phyloP scores from a whole-genome alignment of 2,797 vertebrate species.

The Peromyscus nudipes region DNA sequence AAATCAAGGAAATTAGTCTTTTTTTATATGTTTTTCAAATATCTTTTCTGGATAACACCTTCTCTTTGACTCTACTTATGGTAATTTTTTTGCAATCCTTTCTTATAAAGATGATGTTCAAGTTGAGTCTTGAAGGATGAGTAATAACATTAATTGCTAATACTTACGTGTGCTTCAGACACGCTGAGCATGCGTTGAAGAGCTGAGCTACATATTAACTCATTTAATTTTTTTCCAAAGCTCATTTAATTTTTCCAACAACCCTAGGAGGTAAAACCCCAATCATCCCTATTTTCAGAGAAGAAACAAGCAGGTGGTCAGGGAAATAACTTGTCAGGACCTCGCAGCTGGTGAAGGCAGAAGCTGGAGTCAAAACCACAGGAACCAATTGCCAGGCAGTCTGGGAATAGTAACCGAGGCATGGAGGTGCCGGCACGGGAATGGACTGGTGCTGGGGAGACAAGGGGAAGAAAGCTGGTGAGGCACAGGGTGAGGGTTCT shows the following conservation, averaged over 20 bases:
- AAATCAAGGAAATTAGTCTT: neutral
- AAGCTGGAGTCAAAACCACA: neutral
- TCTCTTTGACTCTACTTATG: neutral
- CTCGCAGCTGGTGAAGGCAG: neutral
- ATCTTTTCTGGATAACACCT: slow-evolving; percentile 15
- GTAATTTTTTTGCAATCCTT: slow-evolving; percentile 13
- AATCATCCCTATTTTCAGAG: neutral
- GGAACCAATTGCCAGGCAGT: neutral
- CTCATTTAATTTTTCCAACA: neutral
- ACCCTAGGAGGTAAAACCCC: neutral
- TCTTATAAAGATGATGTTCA: slow-evolving; percentile 16
- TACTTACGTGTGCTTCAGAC: neutral
- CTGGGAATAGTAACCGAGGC: neutral
- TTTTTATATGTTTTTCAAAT: neutral
- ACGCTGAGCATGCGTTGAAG: neutral
- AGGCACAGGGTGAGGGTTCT: accelerated
- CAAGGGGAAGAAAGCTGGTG: neutral
- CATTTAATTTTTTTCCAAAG: neutral
- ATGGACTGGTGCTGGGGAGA: neutral
- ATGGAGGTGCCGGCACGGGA: neutral
- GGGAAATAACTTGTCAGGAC: neutral
- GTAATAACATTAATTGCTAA: neutral
- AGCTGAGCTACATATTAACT: neutral
- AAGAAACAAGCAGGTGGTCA: neutral
- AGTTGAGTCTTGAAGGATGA: slow-evolving; percentile 65